Evolutionary conservation across 2,888 invertebrate genomes (phyloP), one percentile per base, ranked within the genome.

Genomic region (Cephus sareptanus): DNA sequence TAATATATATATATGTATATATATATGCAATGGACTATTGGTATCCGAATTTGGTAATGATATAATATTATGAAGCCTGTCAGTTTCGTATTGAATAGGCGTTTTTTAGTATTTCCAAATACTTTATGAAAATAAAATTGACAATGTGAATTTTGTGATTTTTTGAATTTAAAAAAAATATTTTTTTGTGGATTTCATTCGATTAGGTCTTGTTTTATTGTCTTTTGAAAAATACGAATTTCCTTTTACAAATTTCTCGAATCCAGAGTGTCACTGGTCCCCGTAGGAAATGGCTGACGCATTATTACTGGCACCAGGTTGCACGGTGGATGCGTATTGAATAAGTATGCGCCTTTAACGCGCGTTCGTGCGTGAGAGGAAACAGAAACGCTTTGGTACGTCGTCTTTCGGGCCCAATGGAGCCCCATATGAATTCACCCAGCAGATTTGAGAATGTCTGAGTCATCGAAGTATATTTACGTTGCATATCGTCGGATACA

Each of bases 301-400:
- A 71, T 71, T 71, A 30, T 71, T 34, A 23, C 71, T 71, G 34
- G 31, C 71, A 71, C 71, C 71, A 71, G 33, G 71, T 23, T 34
- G 74, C 34, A 74, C 78, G 69, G 76, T 76, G 76, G 71, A 71
- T 75, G 77, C 74, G 77, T 56, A 73, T 75, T 77, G 77, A 75
- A 80, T 79, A 80, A 40, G 75, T 79, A 77, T 79, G 75, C 40
- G 40, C 74, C 75, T 73, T 73, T 78, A 75, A 75, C 74, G 79
- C 75, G 74, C 37, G 68, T 68, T 76, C 74, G 76, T 76, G 79
- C 79, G 81, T 82, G 81, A 81, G 83, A 80, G 77, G 82, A 82
- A 83, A 81, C 80, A 78, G 81, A 79, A 82, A 80, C 35, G 35
- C 23, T n/a, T 33, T 71, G 71, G 31, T 33, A 34, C 23, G 34